phyloP scores from a whole-genome alignment of 1,140 invertebrate species.

The Coptotermes formosanus region DNA sequence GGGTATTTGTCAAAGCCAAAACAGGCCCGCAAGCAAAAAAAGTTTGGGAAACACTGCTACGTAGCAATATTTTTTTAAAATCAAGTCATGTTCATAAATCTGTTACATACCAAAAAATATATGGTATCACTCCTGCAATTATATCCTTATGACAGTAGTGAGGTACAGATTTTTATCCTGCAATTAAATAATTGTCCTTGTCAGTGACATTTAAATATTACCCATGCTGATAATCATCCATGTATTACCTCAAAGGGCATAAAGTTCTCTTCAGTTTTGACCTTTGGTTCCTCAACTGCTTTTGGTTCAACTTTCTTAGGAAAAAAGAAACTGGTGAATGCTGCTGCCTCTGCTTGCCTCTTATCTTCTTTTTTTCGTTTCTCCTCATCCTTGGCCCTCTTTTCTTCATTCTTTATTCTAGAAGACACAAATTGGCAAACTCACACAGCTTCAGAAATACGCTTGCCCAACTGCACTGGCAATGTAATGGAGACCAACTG shows the following conservation, averaged over 20 bases:
- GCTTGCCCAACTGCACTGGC: neutral
- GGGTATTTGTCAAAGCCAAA: too few relatives aligned
- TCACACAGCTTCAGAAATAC: neutral
- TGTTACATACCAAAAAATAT: constrained; percentile 29
- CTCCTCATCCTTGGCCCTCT: constrained; percentile 52
- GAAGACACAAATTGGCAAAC: neutral
- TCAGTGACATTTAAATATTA: neutral
- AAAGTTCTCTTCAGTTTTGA: constrained; percentile 23
- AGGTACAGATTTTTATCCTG: too few relatives aligned
- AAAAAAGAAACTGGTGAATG: constrained; percentile 78
- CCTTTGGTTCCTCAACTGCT: constrained; percentile 44
- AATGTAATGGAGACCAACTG: neutral
- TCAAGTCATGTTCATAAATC: constrained; percentile 28
- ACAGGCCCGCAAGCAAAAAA: too few relatives aligned
- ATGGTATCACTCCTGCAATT: neutral
- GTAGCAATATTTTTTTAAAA: neutral
- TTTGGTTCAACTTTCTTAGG: constrained; percentile 57
- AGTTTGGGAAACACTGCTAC: neutral
- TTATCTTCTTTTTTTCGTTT: constrained; percentile 64
- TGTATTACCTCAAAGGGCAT: constrained; percentile 38
- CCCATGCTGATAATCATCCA: neutral
- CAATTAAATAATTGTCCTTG: neutral
- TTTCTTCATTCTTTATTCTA: constrained; percentile 32
- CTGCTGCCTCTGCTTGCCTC: constrained; percentile 70
- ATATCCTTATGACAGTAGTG: too few relatives aligned